These are phyloP conservation scores for Spicauda simplicius DNA, from an alignment of 2,888 invertebrate genomes.

Conservation along the genomic window DNA sequence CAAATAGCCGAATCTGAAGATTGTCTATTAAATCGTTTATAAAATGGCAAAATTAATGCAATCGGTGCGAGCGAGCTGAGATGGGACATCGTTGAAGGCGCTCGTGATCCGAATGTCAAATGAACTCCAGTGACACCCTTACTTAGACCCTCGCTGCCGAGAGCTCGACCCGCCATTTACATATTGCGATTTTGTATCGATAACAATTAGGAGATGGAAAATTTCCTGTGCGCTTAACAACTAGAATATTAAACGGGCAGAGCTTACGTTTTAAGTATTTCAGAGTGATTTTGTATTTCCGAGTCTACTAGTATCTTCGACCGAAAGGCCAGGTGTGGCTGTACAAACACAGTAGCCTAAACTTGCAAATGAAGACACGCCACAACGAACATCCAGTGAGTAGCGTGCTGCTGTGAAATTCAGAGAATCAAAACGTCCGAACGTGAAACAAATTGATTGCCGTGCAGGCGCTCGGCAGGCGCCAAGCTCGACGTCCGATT, in stretches of 20 bases:
- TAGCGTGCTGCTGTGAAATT: conserved; percentile 66
- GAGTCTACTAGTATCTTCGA: conserved; percentile 16
- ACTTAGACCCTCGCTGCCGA: conserved; percentile 53
- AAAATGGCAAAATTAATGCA: conserved; percentile 83
- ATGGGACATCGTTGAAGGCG: conserved; percentile 80
- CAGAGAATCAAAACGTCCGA: conserved; percentile 79
- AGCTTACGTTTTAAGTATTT: conserved; percentile 19
- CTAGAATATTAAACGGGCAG: conserved; percentile 47
- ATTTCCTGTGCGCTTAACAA: conserved; percentile 50
- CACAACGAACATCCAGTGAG: conserved; percentile 64
- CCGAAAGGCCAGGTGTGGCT: conserved; percentile 37
- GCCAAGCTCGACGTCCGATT: conserved; percentile 75
- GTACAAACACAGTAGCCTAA: conserved; percentile 63
- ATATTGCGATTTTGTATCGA: conserved; percentile 79
- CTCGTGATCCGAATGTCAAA: conserved; percentile 80
- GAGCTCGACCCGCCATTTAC: conserved; percentile 70
- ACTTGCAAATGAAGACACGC: conserved; percentile 73
- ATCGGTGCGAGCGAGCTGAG: conserved; percentile 77
- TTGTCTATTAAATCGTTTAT: conserved; percentile 82
- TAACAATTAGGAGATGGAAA: conserved; percentile 66
- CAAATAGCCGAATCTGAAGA: conserved; percentile 70
- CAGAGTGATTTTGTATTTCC: conserved; percentile 19
- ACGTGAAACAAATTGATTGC: conserved; percentile 82
- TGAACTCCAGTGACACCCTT: conserved; percentile 63
- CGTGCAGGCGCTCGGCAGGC: conserved; percentile 67